Conservation (phyloP, 2,113 vertebrate species). For the Lagopus muta region DNA sequence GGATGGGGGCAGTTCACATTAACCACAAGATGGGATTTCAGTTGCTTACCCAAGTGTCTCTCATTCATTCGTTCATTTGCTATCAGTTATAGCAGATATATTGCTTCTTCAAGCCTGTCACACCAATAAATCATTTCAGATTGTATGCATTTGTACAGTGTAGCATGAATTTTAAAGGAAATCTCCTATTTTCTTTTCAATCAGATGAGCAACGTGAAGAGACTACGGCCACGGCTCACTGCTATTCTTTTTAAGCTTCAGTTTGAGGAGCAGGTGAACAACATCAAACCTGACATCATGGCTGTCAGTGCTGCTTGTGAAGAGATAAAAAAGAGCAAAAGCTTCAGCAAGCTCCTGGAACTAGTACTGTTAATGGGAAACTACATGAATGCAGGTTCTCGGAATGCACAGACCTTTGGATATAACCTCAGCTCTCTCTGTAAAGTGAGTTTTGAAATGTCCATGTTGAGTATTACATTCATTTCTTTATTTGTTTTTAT, state of each 20-base stretch:
- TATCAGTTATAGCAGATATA: constrained; percentile 77
- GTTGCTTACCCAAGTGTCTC: constrained; percentile 59
- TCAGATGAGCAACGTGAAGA: constrained; percentile 96
- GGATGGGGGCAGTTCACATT: constrained; percentile 48
- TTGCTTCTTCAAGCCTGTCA: constrained; percentile 77
- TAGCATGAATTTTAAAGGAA: constrained; percentile 80
- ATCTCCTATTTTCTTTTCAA: constrained; percentile 77
- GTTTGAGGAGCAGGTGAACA: constrained; percentile 96
- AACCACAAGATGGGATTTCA: constrained; percentile 61
- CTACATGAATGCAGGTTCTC: constrained; percentile 97
- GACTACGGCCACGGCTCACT: constrained; percentile 90
- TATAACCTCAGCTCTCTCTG: constrained; percentile 96
- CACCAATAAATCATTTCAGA: constrained; percentile 79
- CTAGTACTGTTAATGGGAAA: constrained; percentile 95
- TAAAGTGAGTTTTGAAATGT: constrained; percentile 86
- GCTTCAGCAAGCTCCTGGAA: constrained; percentile 92
- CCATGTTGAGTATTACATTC: not conserved
- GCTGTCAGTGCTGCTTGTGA: constrained; percentile 93
- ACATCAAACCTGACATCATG: constrained; percentile 94
- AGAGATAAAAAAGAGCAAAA: constrained; percentile 91
- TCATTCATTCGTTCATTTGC: constrained; percentile 69
- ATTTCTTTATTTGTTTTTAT: not conserved
- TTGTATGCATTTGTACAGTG: constrained; percentile 63
- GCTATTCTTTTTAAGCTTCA: constrained; percentile 97
- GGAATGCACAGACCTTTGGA: constrained; percentile 94